Base-by-base conservation (phyloP, 2,888 invertebrate species). In the Iselma pallidipennis region DNA sequence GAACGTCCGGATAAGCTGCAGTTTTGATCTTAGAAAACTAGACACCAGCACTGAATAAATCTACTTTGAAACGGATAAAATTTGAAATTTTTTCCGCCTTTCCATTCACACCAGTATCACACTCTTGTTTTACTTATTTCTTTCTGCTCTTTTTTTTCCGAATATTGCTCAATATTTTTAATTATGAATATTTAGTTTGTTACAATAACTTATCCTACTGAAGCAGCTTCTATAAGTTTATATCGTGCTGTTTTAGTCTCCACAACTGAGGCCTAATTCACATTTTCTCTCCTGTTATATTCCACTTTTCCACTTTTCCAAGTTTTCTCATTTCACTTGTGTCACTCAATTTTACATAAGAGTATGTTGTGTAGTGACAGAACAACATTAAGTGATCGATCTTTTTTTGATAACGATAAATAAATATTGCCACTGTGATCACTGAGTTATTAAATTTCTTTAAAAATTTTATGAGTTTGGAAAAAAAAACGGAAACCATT, bases 311-410 rank as follows among this genome's bases (percentile, higher is more conserved):
- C 69, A 74, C 71, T 73, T 72, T 72, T 72, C 68, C 67, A 74
- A 74, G 71, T 75, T 75, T 74, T 75, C 75, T 74, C 74, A 75
- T 75, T 74, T 73, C 67, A 71, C 69, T 69, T 70, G 67, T 66
- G 66, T 65, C 69, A 70, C 66, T 70, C 68, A 67, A 66, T 58
- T 69, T 68, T 69, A 63, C 67, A 69, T 69, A 62, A 65, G 67
- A 62, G 66, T 66, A 66, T 66, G 66, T 70, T 67, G n/a, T n/a
- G n/a, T n/a, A n/a, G n/a, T n/a, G n/a, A n/a, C n/a, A n/a, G n/a
- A n/a, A n/a, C n/a, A n/a, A n/a, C n/a, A n/a, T n/a, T n/a, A n/a
- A n/a, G n/a, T n/a, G n/a, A n/a, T n/a, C n/a, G n/a, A n/a, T n/a
- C n/a, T n/a, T n/a, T n/a, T n/a, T n/a, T n/a, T n/a, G n/a, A n/a